phyloP scores from a whole-genome alignment of 2,797 vertebrate genomes.

The Labeo calbasu region DNA sequence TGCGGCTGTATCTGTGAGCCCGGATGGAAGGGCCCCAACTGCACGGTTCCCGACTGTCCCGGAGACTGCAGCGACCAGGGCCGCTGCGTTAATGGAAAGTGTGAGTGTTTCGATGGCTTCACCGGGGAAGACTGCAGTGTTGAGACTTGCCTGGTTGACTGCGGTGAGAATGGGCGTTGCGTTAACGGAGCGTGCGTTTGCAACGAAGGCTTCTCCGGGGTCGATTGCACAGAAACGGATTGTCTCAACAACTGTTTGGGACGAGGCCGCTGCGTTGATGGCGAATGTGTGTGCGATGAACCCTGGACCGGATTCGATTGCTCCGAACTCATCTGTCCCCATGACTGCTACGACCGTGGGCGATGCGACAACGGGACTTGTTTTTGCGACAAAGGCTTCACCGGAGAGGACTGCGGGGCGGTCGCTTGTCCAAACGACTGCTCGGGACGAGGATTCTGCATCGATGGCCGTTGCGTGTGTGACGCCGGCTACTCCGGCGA shows the following conservation, averaged over 20 bases:
- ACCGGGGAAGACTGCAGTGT: slow-evolving; percentile 80
- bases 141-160: slow-evolving; percentile 79
- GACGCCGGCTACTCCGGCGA: slow-evolving; percentile 80
- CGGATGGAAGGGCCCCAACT: slow-evolving; percentile 87
- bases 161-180: slow-evolving; percentile 81
- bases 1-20: slow-evolving; percentile 83
- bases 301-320: slow-evolving; percentile 90
- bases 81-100: slow-evolving; percentile 84
- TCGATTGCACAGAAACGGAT: slow-evolving; percentile 81
- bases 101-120: slow-evolving; percentile 88
- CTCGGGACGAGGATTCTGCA: slow-evolving; percentile 80
- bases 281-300: slow-evolving; percentile 83
- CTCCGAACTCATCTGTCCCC: slow-evolving; percentile 87
- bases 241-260: slow-evolving; percentile 86
- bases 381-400: slow-evolving; percentile 85
- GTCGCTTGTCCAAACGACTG: slow-evolving; percentile 83
- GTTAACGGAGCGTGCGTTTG: slow-evolving; percentile 82
- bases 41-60: slow-evolving; percentile 82
- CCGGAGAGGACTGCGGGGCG: slow-evolving; percentile 85
- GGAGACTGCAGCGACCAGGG: slow-evolving; percentile 85
- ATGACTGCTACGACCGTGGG: slow-evolving; percentile 88
- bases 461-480: slow-evolving; percentile 86
- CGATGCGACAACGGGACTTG: slow-evolving; percentile 91
- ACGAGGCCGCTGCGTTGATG: slow-evolving; percentile 84
- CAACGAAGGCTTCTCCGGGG: slow-evolving; percentile 78